Base-by-base conservation (phyloP, 2,888 invertebrate species). In the Acanthosoma haemorrhoidale region DNA sequence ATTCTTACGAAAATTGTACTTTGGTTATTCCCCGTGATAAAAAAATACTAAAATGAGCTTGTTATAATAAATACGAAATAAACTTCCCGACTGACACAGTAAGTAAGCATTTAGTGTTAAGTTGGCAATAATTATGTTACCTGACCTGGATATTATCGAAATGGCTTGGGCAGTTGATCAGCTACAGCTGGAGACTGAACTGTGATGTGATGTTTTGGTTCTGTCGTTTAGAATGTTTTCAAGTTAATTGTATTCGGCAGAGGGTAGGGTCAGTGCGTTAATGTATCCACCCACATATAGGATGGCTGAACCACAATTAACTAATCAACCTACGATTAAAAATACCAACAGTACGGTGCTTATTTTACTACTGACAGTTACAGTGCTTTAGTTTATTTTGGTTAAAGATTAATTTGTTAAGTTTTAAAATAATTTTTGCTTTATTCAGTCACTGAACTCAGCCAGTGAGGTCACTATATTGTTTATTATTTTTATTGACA, bases 141-240 rank as follows among this genome's bases (percentile, higher is more conserved):
- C 21, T 51, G 51, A 51, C 51, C 51, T 51, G 51, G 1, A 51
- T 51, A 43, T 43, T 43, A 51, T 51, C 51, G 25, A 25, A 51
- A 25, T 51, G 51, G 51, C 51, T 51, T 51, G 51, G 51, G 25
- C 5, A 25, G 51, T 51, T 5, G 51, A 61, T 61, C 61, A 61
- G 61, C 61, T 61, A 36, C 32, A 61, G 38, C 21, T 60, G 60
- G 36, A 13, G 21, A 25, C 29, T 25, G 21, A 25, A 21, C 32
- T 15, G 34, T 21, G 61, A 36, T 61, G 61, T 61, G 61, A 61
- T 61, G 61, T 61, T 36, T 61, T 61, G 61, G 61, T 36, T 21
- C 21, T 61, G 9, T 61, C 13, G 21, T 34, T 60, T 21, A 34
- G 21, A n/a, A 15, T 61, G 61, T 61, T 38, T 61, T 61, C 34